These are phyloP conservation scores for Rhadina sibilatrix DNA, from an alignment of 2,113 vertebrate species.

Conservation along the genomic window DNA sequence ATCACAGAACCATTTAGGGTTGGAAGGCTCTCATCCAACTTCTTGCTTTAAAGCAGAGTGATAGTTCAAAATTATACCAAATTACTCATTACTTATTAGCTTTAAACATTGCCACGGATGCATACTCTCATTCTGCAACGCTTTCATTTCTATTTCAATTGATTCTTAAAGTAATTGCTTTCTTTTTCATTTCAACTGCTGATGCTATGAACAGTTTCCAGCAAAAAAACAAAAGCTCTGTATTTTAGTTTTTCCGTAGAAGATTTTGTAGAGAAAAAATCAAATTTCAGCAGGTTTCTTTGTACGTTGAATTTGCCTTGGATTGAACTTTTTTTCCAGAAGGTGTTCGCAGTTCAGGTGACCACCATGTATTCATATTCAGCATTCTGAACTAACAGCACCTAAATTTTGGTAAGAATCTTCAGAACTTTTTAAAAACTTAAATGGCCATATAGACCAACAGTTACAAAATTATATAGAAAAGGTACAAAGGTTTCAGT, in stretches of 20 bases:
- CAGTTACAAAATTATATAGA: background rate
- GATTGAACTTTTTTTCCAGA: background rate
- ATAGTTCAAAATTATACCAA: background rate
- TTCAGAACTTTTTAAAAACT: accelerated
- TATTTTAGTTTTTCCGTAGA: background rate
- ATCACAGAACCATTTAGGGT: background rate
- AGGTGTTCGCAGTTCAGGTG: background rate
- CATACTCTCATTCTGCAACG: background rate
- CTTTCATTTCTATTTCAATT: background rate
- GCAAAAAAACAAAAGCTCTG: background rate
- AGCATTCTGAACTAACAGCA: background rate
- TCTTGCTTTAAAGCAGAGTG: background rate
- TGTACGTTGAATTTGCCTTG: background rate
- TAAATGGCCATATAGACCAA: background rate
- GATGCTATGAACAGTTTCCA: background rate
- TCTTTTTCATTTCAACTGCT: background rate
- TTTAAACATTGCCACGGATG: background rate
- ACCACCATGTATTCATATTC: background rate
- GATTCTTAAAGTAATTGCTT: background rate
- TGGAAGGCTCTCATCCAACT: background rate
- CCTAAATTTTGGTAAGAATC: background rate
- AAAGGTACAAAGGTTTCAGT: background rate
- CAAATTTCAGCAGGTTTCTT: background rate
- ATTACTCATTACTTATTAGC: background rate
- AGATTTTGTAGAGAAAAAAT: background rate